Evolutionary conservation across 1,140 invertebrate genomes (phyloP).

Genomic region (Brachystomella parvula): DNA sequence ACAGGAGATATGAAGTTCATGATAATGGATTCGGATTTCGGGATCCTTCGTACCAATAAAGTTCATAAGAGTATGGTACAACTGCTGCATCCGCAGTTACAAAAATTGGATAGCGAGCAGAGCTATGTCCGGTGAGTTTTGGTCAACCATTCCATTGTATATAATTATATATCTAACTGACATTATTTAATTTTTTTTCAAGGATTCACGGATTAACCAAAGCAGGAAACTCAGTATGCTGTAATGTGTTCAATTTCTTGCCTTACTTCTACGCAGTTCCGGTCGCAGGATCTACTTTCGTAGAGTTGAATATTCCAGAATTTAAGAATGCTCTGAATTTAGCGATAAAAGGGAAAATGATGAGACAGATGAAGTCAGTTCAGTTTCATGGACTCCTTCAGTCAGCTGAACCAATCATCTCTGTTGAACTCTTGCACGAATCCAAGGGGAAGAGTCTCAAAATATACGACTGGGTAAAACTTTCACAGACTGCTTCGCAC

Average conservation of each 20-base stretch:
- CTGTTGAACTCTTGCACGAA: slow-evolving; percentile 10
- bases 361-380: neutral
- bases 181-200: neutral
- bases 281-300: slow-evolving; percentile 12
- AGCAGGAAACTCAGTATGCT: slow-evolving; percentile 16
- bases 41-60: neutral
- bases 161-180: neutral
- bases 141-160: neutral
- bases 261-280: slow-evolving; percentile 33
- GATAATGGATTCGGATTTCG: neutral
- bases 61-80: neutral
- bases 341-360: slow-evolving; percentile 5
- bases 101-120: neutral
- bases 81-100: neutral
- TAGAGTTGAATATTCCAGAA: neutral
- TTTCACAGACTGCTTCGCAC: neutral
- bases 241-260: slow-evolving; percentile 25
- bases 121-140: neutral
- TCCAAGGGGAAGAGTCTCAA: neutral
- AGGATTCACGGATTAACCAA: slow-evolving; percentile 12
- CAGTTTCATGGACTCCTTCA: slow-evolving; percentile 4
- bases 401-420: neutral
- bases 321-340: slow-evolving; percentile 14
- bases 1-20: neutral
- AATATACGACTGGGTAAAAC: neutral